phyloP scores from a whole-genome alignment of 2,888 invertebrate genomes.

The Philereme vetulata region DNA sequence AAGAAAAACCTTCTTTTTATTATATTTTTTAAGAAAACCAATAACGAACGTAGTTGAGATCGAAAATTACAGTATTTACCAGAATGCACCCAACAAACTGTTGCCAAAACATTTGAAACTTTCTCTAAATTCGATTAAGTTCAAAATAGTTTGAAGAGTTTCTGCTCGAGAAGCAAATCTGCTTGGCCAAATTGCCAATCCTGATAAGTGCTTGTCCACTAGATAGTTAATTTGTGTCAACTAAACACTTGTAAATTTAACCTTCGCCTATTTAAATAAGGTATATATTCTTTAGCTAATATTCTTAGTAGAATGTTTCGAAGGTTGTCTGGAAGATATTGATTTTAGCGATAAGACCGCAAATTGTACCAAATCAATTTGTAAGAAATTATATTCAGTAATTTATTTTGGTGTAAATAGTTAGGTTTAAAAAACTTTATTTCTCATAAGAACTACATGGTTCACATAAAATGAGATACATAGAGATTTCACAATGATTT shows the following conservation, averaged over 20 bases:
- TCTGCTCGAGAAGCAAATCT: slow-evolving; percentile 49
- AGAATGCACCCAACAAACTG: background rate
- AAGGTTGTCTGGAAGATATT: no score
- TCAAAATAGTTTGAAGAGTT: slow-evolving; percentile 26
- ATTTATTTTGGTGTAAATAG: no score
- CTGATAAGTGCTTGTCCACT: slow-evolving; percentile 59
- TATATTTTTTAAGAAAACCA: no score
- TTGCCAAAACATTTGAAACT: slow-evolving; percentile 16
- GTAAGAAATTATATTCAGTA: no score
- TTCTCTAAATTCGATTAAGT: slow-evolving; percentile 2
- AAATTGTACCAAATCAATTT: no score
- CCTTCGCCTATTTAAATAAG: slow-evolving; percentile 20
- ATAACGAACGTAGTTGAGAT: no score
- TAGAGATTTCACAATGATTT: no score
- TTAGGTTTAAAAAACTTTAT: no score
- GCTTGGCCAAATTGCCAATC: slow-evolving; percentile 75
- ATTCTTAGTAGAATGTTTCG: background rate
- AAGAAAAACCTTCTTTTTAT: no score
- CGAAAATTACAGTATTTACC: slow-evolving; percentile 1
- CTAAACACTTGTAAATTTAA: slow-evolving; percentile 38
- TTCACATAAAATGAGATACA: no score
- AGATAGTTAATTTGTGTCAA: slow-evolving; percentile 44
- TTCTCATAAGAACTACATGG: no score
- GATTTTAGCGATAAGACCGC: no score
- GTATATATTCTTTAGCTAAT: background rate